Base-by-base conservation (phyloP, 2,888 invertebrate genomes). In the Lydus trimaculatus region DNA sequence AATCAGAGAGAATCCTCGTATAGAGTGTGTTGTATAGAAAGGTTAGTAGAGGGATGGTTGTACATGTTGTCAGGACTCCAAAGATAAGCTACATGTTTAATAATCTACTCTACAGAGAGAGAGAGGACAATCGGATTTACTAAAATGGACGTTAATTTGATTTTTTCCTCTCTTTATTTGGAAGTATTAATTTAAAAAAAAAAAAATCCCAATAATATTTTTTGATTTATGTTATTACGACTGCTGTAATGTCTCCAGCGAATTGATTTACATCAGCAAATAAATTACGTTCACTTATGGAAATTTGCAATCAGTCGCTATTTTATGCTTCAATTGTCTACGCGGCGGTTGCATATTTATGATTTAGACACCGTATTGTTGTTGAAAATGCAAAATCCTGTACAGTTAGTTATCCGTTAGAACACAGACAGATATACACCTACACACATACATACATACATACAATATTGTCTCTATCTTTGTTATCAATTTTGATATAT, bases 211-310 rank as follows among this genome's bases (percentile, higher is more conserved):
- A 43, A 59, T 13, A 59, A 15, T 15, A 56, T 48, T 61, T 67
- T 70, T 64, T 73, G 73, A 76, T 75, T 77, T 71, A 74, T 73
- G 74, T 73, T 71, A 73, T 75, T 74, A 70, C 66, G 66, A 64
- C 70, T 64, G 52, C 63, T 64, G 72, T 75, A 75, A 73, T 73
- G 75, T 75, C 75, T 73, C 67, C 25, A 23, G 69, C 69, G 77
- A 62, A 73, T 73, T 76, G 78, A 78, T 78, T 77, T 77, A 70
- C 76, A 75, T 75, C 74, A 69, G 65, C 70, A 75, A 79, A 79
- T 78, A 75, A 79, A 78, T 78, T 78, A 77, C 76, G 75, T 76
- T 76, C 78, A 79, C 79, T 78, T 79, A 79, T 79, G 79, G 76
- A 78, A 78, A 78, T 43, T 79, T 73, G 78, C 77, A 79, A 79